phyloP scores from a whole-genome alignment of 2,797 vertebrate genomes.

The Setipinna tenuifilis region DNA sequence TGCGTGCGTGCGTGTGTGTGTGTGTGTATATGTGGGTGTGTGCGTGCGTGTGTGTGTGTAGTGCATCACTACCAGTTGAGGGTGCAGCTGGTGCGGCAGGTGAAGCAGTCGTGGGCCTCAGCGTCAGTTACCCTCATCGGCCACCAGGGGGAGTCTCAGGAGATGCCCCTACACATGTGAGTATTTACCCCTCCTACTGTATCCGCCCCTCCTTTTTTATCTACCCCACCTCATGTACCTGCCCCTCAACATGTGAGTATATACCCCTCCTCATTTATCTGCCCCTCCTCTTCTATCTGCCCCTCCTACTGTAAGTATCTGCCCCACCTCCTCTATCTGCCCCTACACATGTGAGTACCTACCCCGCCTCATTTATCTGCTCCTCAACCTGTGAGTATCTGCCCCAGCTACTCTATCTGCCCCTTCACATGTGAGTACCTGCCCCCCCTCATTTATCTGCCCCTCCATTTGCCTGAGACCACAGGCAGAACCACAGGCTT shows the following conservation, averaged over 20 bases:
- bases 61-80: slow-evolving; percentile 86
- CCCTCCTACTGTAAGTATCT: too few relatives aligned
- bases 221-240: too few relatives aligned
- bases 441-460: neutral
- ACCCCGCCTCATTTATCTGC: neutral
- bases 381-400: neutral
- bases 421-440: neutral
- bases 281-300: too few relatives aligned
- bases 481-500: too few relatives aligned
- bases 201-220: neutral
- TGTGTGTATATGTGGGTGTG: too few relatives aligned
- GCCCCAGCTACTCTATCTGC: neutral
- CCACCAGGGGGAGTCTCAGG: slow-evolving; percentile 67
- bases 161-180: slow-evolving; percentile 74
- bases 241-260: too few relatives aligned
- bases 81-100: slow-evolving; percentile 76
- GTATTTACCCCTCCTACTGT: slow-evolving; percentile 51
- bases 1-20: too few relatives aligned
- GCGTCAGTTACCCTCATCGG: slow-evolving; percentile 76
- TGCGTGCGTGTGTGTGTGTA: slow-evolving; percentile 48
- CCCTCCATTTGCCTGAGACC: neutral
- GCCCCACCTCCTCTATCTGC: neutral
- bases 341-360: neutral
- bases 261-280: too few relatives aligned
- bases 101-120: slow-evolving; percentile 62